These are phyloP conservation scores for Asbolus verrucosus DNA, from an alignment of 1,140 invertebrate species.

Conservation along the genomic window DNA sequence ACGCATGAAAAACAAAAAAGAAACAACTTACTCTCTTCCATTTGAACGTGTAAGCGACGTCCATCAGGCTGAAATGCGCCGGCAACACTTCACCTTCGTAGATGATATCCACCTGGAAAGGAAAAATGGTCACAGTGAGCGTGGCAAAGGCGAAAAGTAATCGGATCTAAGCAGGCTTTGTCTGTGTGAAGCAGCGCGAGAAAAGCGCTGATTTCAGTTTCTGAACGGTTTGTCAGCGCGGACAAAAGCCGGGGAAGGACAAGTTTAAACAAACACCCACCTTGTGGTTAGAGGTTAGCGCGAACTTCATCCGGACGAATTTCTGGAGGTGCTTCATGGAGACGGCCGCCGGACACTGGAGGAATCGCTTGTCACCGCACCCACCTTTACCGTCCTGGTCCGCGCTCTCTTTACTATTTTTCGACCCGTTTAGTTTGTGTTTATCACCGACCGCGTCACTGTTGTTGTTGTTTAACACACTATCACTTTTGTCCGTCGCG, in stretches of 20 bases:
- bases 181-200: conserved; percentile 1
- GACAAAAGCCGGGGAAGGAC: background rate
- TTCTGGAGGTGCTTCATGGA: conserved; percentile 79
- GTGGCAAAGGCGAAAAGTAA: conserved; percentile 1
- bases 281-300: conserved; percentile 68
- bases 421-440: conserved; percentile 47
- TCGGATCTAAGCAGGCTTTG: conserved; percentile 3
- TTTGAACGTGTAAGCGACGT: conserved; percentile 83
- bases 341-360: conserved; percentile 79
- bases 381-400: conserved; percentile 23
- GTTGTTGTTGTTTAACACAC: conserved; percentile 25
- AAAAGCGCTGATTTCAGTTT: conserved; percentile 10
- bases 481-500: conserved; percentile 15
- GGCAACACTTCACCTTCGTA: conserved; percentile 77
- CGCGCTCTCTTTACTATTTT: conserved; percentile 33
- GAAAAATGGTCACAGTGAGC: conserved; percentile 39
- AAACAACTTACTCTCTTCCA: conserved; percentile 78
- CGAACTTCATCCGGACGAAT: conserved; percentile 78
- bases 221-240: background rate
- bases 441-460: conserved; percentile 42
- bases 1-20: background rate
- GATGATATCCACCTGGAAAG: conserved; percentile 72
- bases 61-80: conserved; percentile 80
- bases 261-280: conserved; percentile 57
- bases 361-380: conserved; percentile 67